These are phyloP conservation scores for Apodemus speciosus DNA, from an alignment of 2,113 vertebrate genomes.

Conservation along the genomic window DNA sequence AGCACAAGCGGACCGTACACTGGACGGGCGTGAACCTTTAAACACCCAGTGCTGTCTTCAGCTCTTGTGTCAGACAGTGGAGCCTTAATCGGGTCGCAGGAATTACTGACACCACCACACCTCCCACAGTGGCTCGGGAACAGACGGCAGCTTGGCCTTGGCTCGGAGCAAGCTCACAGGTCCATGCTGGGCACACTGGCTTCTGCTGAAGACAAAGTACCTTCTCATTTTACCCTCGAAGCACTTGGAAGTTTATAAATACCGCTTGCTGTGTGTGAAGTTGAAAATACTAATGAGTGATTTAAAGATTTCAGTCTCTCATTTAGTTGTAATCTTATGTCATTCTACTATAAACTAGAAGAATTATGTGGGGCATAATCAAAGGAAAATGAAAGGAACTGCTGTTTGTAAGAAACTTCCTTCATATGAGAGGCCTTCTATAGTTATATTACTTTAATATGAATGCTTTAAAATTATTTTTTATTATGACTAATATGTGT, in stretches of 20 bases:
- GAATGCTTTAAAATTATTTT: background rate
- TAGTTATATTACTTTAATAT: background rate
- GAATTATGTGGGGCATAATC: background rate
- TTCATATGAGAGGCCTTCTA: background rate
- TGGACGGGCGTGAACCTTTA: background rate
- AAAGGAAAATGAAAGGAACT: constrained; percentile 11
- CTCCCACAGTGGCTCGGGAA: too few relatives aligned
- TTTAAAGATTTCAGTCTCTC: constrained; percentile 30
- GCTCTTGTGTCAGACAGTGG: background rate
- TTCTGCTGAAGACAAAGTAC: background rate
- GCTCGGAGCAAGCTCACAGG: too few relatives aligned
- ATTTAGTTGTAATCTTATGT: constrained; percentile 23
- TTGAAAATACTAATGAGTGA: background rate
- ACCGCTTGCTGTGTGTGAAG: constrained; percentile 43
- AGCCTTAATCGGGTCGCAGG: rapidly evolving
- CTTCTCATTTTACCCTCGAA: constrained; percentile 16
- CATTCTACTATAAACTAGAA: constrained; percentile 46
- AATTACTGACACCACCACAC: background rate
- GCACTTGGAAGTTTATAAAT: background rate
- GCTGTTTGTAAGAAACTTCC: background rate
- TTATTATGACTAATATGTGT: background rate
- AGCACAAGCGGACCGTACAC: background rate
- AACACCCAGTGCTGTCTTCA: background rate
- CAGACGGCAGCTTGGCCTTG: rapidly evolving
- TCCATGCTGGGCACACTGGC: rapidly evolving